Evolutionary conservation across 2,797 vertebrate genomes (phyloP).

Genomic region (Halcyon smyrnensis): DNA sequence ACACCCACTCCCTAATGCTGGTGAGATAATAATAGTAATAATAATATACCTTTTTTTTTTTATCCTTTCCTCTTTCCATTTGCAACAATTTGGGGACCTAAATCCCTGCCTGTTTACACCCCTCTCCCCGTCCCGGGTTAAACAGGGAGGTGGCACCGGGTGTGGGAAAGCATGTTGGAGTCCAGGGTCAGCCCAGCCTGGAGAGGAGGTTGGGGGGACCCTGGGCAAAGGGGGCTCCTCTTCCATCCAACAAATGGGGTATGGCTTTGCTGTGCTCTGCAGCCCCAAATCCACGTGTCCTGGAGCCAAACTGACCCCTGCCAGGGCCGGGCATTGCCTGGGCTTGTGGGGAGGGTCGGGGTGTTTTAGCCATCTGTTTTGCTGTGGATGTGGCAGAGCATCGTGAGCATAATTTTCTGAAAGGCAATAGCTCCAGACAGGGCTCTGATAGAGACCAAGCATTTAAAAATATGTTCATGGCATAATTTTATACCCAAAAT

Average conservation of each 20-base stretch:
- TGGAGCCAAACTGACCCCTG: neutral
- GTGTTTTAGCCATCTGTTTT: neutral
- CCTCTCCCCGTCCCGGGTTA: neutral
- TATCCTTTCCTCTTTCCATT: neutral
- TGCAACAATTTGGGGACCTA: neutral
- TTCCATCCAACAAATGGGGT: neutral
- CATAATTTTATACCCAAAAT: neutral
- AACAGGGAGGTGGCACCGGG: neutral
- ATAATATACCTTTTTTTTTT: too few species aligned
- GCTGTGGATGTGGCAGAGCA: neutral
- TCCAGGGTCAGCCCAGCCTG: neutral
- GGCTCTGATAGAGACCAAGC: constrained; percentile 5
- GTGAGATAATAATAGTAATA: neutral
- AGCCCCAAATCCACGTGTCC: accelerated
- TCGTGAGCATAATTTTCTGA: neutral
- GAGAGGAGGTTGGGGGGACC: accelerated
- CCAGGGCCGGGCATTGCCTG: neutral
- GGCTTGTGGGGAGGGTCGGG: accelerated
- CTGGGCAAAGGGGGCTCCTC: neutral
- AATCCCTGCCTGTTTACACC: neutral
- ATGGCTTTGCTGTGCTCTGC: neutral
- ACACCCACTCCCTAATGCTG: accelerated
- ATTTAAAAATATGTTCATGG: neutral
- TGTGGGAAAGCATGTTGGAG: neutral
- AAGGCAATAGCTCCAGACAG: constrained; percentile 1